Conservation (phyloP, 2,888 invertebrate genomes). For the Philopedon plagiatum region DNA sequence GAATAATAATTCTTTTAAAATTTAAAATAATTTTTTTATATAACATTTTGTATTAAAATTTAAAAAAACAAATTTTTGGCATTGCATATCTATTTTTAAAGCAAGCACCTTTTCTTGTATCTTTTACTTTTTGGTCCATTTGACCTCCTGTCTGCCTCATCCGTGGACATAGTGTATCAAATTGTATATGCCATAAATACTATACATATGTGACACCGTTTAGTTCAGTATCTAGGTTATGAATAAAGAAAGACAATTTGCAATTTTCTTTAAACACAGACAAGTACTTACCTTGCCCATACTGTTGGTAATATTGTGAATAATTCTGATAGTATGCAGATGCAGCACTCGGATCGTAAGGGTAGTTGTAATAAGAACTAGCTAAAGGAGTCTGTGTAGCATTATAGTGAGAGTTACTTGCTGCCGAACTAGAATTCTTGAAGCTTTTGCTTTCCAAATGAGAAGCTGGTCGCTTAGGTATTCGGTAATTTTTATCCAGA, state of each 20-base stretch:
- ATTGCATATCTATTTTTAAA: no score
- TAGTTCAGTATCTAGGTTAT: no score
- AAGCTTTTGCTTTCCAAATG: slow-evolving; percentile 24
- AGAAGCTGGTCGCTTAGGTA: slow-evolving; percentile 55
- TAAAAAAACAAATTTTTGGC: no score
- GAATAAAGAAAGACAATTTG: not conserved
- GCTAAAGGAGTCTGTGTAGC: slow-evolving; percentile 48
- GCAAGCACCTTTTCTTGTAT: no score
- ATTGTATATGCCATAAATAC: not conserved
- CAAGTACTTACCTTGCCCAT: slow-evolving; percentile 22
- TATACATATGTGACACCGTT: no score
- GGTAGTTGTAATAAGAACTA: slow-evolving; percentile 58
- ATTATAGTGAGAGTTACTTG: slow-evolving; percentile 16
- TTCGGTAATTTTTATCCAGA: slow-evolving; percentile 54
- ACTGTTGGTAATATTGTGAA: slow-evolving; percentile 47
- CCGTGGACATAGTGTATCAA: no score
- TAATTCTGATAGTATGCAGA: slow-evolving; percentile 51
- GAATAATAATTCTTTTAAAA: no score
- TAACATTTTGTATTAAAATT: no score
- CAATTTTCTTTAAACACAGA: not conserved
- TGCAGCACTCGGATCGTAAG: slow-evolving; percentile 44
- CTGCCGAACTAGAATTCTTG: slow-evolving; percentile 11
- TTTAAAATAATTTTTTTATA: no score
- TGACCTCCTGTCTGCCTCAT: no score
- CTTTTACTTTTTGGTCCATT: no score